These are phyloP conservation scores for Notarius lentiginosus DNA, from an alignment of 2,113 vertebrate species.

Conservation along the genomic window DNA sequence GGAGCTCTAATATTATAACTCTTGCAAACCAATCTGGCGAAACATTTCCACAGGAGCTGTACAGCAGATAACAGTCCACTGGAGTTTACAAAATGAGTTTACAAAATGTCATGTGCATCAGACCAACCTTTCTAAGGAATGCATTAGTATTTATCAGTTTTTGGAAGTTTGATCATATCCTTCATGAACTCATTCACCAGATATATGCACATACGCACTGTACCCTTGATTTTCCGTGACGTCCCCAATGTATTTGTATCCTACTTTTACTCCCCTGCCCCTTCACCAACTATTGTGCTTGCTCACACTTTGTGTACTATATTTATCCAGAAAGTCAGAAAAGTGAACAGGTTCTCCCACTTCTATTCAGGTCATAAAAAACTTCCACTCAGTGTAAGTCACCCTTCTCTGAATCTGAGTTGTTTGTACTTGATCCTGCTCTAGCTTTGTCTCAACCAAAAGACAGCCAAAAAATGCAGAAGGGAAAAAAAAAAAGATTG, in stretches of 20 bases:
- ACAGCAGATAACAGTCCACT: not conserved
- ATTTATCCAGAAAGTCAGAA: conserved; percentile 41
- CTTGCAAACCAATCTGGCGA: not conserved
- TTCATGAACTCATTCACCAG: not conserved
- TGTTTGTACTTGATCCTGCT: conserved; percentile 1
- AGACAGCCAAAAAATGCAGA: not conserved
- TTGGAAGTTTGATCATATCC: not conserved
- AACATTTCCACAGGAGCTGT: not conserved
- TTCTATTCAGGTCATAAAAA: conserved; percentile 49
- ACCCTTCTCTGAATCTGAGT: not conserved
- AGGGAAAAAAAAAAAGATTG: not conserved
- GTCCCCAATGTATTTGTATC: conserved; percentile 23
- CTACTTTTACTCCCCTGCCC: conserved; percentile 33
- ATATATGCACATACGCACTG: not conserved
- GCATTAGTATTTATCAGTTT: not conserved
- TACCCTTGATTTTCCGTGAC: conserved; percentile 10
- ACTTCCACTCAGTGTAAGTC: conserved; percentile 24
- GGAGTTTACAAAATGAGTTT: not conserved
- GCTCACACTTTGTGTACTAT: conserved; percentile 30
- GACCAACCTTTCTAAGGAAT: not conserved
- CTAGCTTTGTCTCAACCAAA: conserved; percentile 11
- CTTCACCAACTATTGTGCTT: conserved; percentile 35
- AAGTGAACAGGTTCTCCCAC: conserved; percentile 40
- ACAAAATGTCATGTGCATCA: not conserved
- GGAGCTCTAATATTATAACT: not conserved